Evolutionary conservation across 2,113 vertebrate species (phyloP), one percentile per base, ranked within the genome.

Genomic region (Ictidomys tridecemlineatus): DNA sequence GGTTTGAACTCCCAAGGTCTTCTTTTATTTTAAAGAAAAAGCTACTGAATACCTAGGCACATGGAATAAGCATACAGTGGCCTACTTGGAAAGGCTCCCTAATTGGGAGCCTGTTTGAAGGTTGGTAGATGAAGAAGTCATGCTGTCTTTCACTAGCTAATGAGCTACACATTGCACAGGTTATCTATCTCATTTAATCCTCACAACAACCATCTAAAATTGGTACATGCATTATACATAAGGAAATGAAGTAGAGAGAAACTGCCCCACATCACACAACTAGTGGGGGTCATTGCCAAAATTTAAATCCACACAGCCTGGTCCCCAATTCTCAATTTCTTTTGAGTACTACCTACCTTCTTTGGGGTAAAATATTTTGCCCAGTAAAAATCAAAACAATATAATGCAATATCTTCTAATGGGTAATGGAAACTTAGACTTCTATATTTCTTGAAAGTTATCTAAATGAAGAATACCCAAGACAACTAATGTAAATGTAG

Each of bases 11-110:
- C n/a, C 26, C 22, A 96, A 79, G 22, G 85, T 82, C 69, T 90
- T 96, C 26, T 39, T 34, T 93, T 94, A 90, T 89, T 95, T 97
- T 94, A 93, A 93, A 70, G 84, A 93, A 83, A 89, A 86, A 89
- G 77, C 12, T 80, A 91, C 7, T 39, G 34, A 91, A 79, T 34
- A 30, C 10, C 37, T 73, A 39, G 24, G 30, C 30, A 58, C 24
- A 37, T 79, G 26, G 39, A 96, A 70, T 85, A 92, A 90, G 70
- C 32, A 67, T 24, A 70, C 0, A 22, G 18, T 28, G 76, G 13
- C 56, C 45, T n/a, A 70, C 45, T 39, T 39, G 39, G 39, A 92
- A 89, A 83, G 22, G 0, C 1, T 63, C 30, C 63, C 70, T 24
- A 80, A 56, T 0, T 82, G 56, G 24, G 39, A 39, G 7, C 86